These are phyloP conservation scores for Gallinago solitaria DNA, from an alignment of 2,797 vertebrate genomes.

Conservation along the genomic window DNA sequence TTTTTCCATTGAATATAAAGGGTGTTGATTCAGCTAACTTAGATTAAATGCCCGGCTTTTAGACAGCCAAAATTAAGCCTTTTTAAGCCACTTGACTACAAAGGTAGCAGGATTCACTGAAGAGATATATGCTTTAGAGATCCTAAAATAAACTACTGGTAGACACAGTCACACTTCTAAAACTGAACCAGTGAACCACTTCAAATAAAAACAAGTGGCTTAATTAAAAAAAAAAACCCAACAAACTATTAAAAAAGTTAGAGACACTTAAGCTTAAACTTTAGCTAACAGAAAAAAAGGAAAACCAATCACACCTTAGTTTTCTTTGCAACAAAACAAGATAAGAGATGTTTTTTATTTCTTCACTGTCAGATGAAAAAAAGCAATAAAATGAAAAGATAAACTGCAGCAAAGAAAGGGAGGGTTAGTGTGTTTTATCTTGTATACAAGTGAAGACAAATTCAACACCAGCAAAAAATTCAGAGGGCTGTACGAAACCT, in stretches of 20 bases:
- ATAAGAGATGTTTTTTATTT: background rate
- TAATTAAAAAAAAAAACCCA: background rate
- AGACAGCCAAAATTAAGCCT: background rate
- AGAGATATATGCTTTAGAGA: background rate
- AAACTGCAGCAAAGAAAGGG: background rate
- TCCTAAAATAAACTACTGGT: background rate
- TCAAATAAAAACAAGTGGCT: background rate
- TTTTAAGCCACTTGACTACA: background rate
- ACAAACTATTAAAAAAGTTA: background rate
- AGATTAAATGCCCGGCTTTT: background rate
- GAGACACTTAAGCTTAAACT: background rate
- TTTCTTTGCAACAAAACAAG: background rate
- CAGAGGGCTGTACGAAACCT: background rate
- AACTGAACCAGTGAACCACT: background rate
- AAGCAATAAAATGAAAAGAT: background rate
- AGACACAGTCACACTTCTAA: background rate
- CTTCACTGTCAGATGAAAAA: background rate
- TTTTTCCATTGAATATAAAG: background rate
- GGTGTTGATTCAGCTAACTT: background rate
- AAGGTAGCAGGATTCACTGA: background rate
- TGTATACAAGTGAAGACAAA: background rate
- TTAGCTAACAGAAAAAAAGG: background rate
- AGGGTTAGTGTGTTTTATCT: background rate
- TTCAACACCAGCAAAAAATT: background rate
- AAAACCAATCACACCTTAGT: background rate